Base-by-base conservation (phyloP, 2,888 invertebrate genomes). In the Teleogryllus oceanicus region DNA sequence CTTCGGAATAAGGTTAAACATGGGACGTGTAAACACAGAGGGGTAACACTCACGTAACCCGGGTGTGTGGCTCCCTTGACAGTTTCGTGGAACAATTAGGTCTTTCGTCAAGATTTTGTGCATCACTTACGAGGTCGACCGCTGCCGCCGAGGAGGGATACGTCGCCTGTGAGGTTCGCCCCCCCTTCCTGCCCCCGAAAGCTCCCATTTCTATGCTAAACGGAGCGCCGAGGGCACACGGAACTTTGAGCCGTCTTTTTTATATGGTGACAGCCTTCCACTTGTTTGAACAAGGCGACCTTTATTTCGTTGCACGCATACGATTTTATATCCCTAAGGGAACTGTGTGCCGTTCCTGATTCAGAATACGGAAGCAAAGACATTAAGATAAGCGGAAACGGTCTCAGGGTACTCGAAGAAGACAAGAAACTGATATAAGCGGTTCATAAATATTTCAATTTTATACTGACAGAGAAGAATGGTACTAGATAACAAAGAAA, bases 181-280 rank as follows among this genome's bases (percentile, higher is more conserved):
- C 37, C 5, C 1, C 5, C 37, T 3, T 3, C 24, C 24, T 4
- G 24, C 24, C 8, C 0, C 62, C 62, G n/a, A 13, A 16, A n/a
- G n/a, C 62, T n/a, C 62, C 62, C n/a, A 62, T 62, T 62, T 62
- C 62, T 62, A 62, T 62, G 62, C 62, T 62, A 62, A 62, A 18
- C 62, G 62, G n/a, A 13, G 62, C 11, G 13, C 11, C 62, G 62
- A 18, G 62, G n/a, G n/a, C 62, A 1, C n/a, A 18, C n/a, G 16
- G n/a, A 62, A 62, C 62, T 62, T 62, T 62, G 13, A 62, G n/a
- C 62, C 16, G 62, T 62, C n/a, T 62, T 62, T 62, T 62, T 62
- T 62, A 62, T n/a, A n/a, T 62, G 10, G 62, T 62, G 62, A 11
- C 62, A 18, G 4, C 62, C 8, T 62, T 62, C 62, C 62, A n/a